A percentile compares a stretch with the other conserved stretches of the same genome.
Conservation (phyloP, 2,888 invertebrate genomes). For the Himalopsyche japonica region DNA sequence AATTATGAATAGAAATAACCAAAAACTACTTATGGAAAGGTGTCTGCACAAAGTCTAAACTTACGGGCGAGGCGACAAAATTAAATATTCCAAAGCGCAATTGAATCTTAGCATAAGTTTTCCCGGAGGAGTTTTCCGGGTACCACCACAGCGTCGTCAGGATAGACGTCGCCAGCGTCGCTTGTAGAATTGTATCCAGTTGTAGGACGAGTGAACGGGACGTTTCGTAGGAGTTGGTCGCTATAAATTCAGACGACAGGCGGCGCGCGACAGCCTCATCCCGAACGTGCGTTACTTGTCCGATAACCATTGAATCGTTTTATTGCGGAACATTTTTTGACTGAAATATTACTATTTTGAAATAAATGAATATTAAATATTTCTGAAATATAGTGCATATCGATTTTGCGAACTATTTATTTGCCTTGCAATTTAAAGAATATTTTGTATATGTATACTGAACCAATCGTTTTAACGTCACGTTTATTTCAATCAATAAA, state of each 20-base stretch:
- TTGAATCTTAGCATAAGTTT: conserved; percentile 18
- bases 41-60: neutral
- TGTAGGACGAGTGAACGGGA: neutral
- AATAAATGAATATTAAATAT: too few species aligned
- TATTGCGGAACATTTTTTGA: too few species aligned
- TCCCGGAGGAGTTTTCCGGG: conserved; percentile 6
- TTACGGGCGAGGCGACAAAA: neutral
- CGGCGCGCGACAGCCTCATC: conserved; percentile 20
- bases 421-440: too few species aligned
- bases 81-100: conserved; percentile 13
- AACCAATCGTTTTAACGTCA: too few species aligned
- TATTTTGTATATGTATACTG: too few species aligned
- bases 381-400: too few species aligned
- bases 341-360: too few species aligned
- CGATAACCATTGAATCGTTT: neutral
- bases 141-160: neutral
- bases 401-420: too few species aligned
- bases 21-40: neutral
- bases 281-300: neutral
- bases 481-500: too few species aligned
- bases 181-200: neutral
- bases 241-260: conserved; percentile 32
- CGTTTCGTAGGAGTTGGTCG: conserved; percentile 8
- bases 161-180: conserved; percentile 20
- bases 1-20: neutral